Conservation (phyloP, 2,797 vertebrate genomes). For the Leptodactylus fallax region DNA sequence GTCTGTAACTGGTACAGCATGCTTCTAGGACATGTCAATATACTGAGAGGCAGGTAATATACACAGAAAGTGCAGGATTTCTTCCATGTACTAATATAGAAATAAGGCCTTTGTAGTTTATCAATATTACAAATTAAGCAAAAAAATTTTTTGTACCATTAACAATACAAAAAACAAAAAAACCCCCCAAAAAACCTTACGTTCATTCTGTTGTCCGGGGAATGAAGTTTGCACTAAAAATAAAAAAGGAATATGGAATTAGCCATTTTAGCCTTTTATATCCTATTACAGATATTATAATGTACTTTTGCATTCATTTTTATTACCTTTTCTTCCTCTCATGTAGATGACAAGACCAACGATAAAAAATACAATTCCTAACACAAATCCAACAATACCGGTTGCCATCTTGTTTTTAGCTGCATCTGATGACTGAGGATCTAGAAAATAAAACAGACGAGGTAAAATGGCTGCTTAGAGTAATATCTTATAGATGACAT, state of each 20-base stretch:
- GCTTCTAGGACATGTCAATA: no score
- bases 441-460: neutral
- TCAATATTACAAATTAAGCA: no score
- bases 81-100: no score
- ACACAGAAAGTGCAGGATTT: no score
- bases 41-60: no score
- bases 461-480: neutral
- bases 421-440: conserved; percentile 9
- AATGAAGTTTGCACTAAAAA: neutral
- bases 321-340: conserved; percentile 32
- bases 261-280: neutral
- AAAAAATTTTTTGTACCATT: no score
- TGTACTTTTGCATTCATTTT: neutral
- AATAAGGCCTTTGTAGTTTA: no score
- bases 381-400: conserved; percentile 69
- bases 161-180: no score
- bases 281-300: neutral
- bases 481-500: no score
- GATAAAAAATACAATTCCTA: conserved; percentile 65
- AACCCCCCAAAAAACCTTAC: conserved; percentile 20
- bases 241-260: neutral
- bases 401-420: conserved; percentile 50
- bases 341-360: conserved; percentile 60
- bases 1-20: no score
- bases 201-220: neutral